Base-by-base conservation (phyloP, 2,888 invertebrate species). In the Drosophila falleni region DNA sequence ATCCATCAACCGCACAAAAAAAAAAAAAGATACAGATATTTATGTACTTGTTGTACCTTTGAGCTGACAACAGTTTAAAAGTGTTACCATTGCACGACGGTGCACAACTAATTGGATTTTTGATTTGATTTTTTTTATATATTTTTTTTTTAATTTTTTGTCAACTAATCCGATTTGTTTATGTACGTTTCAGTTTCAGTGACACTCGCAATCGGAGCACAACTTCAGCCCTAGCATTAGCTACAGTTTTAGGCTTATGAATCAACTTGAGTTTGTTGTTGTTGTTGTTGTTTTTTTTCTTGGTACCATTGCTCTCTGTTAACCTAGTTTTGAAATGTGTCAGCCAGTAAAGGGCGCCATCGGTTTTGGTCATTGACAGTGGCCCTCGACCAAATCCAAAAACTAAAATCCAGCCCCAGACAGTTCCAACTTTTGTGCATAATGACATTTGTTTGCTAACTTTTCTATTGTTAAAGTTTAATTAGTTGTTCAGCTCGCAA, bases 121-220 rank as follows among this genome's bases (percentile, higher is more conserved):
- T 49, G 16, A 16, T 47, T 37, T 37, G n/a, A 49, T 41, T 64
- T 46, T 29, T 59, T 49, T 49, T 9, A 3, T 29, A 4, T 29
- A 29, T 5, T 6, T 29, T 29, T 35, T 55, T 49, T 10, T 56
- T 31, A 1, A n/a, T 44, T 47, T 41, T 16, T 81, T 80, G 87
- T 89, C 80, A 84, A 89, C 86, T 90, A 89, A 89, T 90, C 89
- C 90, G 89, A 90, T 90, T 89, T 89, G 87, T 74, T 72, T 78
- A 77, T 80, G 76, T 90, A 29, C 61, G 58, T 64, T 78, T 78
- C 54, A 58, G 54, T 67, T 72, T 63, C 73, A 61, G 74, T 71
- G 64, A 71, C 71, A 81, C 69, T 76, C 61, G 65, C 79, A 78
- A 58, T 74, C 59, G 51, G 37, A 49, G 49, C 31, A 16, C 33